Conservation (phyloP, 2,888 invertebrate species). For the Oxyscelio sp. region DNA sequence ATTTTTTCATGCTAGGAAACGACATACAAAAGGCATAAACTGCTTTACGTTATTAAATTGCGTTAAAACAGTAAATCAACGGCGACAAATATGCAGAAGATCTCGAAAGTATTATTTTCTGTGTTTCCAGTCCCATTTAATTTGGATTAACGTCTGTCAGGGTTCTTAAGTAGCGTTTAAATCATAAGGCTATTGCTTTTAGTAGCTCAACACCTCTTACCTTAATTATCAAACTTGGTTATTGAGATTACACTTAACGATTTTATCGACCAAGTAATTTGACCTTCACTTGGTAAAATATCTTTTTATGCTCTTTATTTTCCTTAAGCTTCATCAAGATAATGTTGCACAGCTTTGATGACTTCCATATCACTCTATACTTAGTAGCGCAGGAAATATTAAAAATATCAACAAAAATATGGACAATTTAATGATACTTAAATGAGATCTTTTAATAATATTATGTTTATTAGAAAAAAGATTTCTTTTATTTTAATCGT, state of each 20-base stretch:
- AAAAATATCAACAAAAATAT: no score
- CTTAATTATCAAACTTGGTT: constrained; percentile 81
- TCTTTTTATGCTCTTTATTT: no score
- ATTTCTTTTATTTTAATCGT: no score
- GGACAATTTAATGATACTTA: no score
- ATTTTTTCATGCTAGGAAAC: constrained; percentile 11
- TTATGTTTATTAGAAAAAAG: no score
- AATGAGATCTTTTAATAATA: no score
- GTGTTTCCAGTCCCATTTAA: constrained; percentile 3
- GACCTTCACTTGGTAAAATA: constrained; percentile 83
- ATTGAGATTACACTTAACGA: constrained; percentile 82
- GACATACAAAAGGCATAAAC: neutral
- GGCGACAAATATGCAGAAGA: neutral
- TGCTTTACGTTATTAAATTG: neutral
- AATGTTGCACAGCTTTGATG: no score
- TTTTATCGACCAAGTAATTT: constrained; percentile 79
- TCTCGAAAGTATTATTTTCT: constrained; percentile 31
- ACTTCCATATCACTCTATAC: no score
- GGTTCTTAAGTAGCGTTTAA: constrained; percentile 57
- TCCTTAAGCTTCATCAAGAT: no score
- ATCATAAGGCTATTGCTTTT: constrained; percentile 64
- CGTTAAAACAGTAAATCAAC: constrained; percentile 23
- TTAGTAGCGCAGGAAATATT: no score
- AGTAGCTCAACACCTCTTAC: constrained; percentile 78
- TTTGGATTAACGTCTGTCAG: constrained; percentile 53